phyloP scores from a whole-genome alignment of 2,113 vertebrate genomes.

The Pomatostomus ruficeps region DNA sequence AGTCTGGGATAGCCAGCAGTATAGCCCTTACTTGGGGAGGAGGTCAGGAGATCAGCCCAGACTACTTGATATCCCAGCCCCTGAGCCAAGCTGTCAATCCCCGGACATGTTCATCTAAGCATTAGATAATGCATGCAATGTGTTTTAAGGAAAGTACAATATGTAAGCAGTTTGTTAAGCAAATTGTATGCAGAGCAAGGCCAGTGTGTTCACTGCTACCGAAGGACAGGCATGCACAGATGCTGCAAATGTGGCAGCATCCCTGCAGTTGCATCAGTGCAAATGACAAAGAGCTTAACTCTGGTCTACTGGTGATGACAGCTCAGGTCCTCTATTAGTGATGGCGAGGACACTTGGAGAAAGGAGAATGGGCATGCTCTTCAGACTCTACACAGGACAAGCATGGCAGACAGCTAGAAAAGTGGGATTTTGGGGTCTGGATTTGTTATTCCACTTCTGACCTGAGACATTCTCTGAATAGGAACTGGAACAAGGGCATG shows the following conservation, averaged over 20 bases:
- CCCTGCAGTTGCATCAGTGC: background rate
- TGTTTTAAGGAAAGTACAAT: background rate
- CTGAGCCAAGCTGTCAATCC: background rate
- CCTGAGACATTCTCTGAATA: background rate
- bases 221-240: background rate
- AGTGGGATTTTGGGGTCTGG: background rate
- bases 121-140: background rate
- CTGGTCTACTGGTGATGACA: background rate
- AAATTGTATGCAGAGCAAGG: accelerated
- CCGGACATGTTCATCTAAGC: background rate
- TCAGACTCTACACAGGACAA: background rate
- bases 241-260: background rate
- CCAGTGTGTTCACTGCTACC: background rate
- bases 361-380: background rate
- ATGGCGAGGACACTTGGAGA: background rate
- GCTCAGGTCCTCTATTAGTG: accelerated
- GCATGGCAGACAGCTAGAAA: background rate
- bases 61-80: background rate
- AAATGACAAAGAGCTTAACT: background rate
- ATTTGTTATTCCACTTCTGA: background rate
- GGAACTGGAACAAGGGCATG: accelerated
- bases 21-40: background rate
- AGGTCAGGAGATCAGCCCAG: background rate
- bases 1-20: background rate
- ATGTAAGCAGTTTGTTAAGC: background rate